These are phyloP conservation scores for Halictus rubicundus DNA, from an alignment of 1,140 invertebrate genomes.

Conservation along the genomic window DNA sequence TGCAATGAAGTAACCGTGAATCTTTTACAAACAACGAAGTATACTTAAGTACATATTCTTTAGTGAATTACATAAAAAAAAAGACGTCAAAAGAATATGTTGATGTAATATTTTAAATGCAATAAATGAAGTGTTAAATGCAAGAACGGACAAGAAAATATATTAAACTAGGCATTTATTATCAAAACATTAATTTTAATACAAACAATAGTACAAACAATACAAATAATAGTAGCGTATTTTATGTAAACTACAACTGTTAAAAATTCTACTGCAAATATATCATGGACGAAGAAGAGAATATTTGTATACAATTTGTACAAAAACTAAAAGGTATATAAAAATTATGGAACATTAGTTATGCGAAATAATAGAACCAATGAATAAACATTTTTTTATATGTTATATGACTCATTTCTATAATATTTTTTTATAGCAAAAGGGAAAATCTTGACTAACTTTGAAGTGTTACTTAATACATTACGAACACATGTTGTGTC, in stretches of 20 bases:
- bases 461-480: constrained; percentile 30
- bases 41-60: not conserved
- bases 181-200: too few species aligned
- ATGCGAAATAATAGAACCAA: not conserved
- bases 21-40: not conserved
- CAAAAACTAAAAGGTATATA: constrained; percentile 34
- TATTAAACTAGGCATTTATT: not conserved
- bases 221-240: too few species aligned
- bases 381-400: not conserved
- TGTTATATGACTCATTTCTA: not conserved
- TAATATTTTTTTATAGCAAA: constrained; percentile 40
- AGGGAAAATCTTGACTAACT: constrained; percentile 30
- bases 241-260: too few species aligned
- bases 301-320: constrained; percentile 31
- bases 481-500: constrained; percentile 59
- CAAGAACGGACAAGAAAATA: not conserved
- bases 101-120: not conserved
- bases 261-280: not conserved
- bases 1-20: not conserved
- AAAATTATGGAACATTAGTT: not conserved
- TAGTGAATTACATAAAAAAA: not conserved
- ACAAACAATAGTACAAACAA: too few species aligned
- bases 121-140: not conserved
- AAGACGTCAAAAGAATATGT: not conserved
- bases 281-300: constrained; percentile 14